These are phyloP conservation scores for Melangyna quadrimaculata DNA, from an alignment of 2,888 invertebrate genomes.

Conservation along the genomic window DNA sequence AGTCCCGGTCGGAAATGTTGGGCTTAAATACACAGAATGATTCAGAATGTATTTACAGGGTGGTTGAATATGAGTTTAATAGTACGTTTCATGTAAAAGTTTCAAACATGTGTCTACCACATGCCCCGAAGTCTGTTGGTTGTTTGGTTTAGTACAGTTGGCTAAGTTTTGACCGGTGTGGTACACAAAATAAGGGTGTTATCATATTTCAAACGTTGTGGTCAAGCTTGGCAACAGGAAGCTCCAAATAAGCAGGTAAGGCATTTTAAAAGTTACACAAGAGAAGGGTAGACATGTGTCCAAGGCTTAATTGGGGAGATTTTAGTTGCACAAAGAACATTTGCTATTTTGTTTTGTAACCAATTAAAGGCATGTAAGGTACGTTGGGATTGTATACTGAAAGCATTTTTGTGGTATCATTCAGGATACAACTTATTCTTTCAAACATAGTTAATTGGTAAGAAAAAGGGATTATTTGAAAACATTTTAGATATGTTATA, in stretches of 20 bases:
- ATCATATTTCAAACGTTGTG: slow-evolving; percentile 63
- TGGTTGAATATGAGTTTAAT: slow-evolving; percentile 26
- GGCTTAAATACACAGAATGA: slow-evolving; percentile 15
- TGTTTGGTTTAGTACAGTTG: not conserved
- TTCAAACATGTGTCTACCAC: slow-evolving; percentile 47
- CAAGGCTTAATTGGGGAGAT: slow-evolving; percentile 24
- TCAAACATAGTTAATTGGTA: not conserved
- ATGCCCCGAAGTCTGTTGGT: slow-evolving; percentile 10
- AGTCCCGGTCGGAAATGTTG: slow-evolving; percentile 40
- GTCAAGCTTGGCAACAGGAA: slow-evolving; percentile 37
- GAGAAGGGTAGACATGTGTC: not conserved
- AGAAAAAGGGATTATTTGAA: not conserved
- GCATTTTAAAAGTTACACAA: slow-evolving; percentile 16
- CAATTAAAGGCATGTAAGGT: not conserved
- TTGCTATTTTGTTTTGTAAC: slow-evolving; percentile 3
- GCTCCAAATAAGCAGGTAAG: slow-evolving; percentile 49
- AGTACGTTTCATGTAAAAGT: slow-evolving; percentile 47
- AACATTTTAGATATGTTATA: too few relatives aligned
- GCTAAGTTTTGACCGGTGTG: slow-evolving; percentile 14
- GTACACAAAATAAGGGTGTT: slow-evolving; percentile 27
- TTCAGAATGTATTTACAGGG: slow-evolving; percentile 6
- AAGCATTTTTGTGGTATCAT: not conserved
- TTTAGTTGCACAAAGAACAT: not conserved
- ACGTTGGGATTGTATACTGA: not conserved
- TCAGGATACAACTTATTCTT: not conserved